Percentiles rank a stretch among this genome's conserved stretches.
phyloP scores from a whole-genome alignment of 1,140 invertebrate species.

The Spodoptera litura region DNA sequence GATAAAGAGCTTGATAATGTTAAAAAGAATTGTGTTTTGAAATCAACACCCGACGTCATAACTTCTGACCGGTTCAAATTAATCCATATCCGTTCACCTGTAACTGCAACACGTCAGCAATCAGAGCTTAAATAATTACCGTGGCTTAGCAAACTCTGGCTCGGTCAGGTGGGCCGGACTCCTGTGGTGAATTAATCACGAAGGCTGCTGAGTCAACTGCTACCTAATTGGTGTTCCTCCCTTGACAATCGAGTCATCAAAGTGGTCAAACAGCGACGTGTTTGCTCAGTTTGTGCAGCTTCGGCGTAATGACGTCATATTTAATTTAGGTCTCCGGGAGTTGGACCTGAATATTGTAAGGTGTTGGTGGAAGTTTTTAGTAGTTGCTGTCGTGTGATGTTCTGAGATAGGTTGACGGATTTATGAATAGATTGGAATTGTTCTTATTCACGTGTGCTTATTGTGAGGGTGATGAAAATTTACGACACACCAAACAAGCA shows the following conservation, averaged over 20 bases:
- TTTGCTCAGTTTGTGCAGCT: slow-evolving; percentile 20
- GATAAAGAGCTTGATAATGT: too few relatives aligned
- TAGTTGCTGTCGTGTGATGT: background rate
- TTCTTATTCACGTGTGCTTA: too few relatives aligned
- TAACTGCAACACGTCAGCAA: slow-evolving; percentile 44
- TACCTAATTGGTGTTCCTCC: slow-evolving; percentile 61
- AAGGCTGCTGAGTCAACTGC: slow-evolving; percentile 60
- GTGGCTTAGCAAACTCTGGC: slow-evolving; percentile 52
- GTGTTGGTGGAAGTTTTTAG: background rate
- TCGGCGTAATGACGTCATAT: slow-evolving; percentile 36
- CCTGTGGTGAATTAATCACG: slow-evolving; percentile 64
- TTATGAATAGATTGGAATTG: too few relatives aligned
- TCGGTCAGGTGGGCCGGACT: slow-evolving; percentile 50
- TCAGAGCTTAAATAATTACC: slow-evolving; percentile 54
- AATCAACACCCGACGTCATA: background rate
- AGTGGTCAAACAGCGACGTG: slow-evolving; percentile 54
- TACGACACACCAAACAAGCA: too few relatives aligned
- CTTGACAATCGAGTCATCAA: slow-evolving; percentile 59
- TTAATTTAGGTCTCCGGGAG: slow-evolving; percentile 5
- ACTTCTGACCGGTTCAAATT: background rate
- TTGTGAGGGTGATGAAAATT: too few relatives aligned
- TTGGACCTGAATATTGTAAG: background rate
- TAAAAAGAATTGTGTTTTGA: too few relatives aligned
- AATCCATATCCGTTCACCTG: slow-evolving; percentile 13
- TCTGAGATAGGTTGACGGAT: background rate